Evolutionary conservation across 37 sponge, comb jelly and placozoan genomes (phyloP), one percentile per base, ranked within the genome.

Genomic region (Chondrosia reniformis): DNA sequence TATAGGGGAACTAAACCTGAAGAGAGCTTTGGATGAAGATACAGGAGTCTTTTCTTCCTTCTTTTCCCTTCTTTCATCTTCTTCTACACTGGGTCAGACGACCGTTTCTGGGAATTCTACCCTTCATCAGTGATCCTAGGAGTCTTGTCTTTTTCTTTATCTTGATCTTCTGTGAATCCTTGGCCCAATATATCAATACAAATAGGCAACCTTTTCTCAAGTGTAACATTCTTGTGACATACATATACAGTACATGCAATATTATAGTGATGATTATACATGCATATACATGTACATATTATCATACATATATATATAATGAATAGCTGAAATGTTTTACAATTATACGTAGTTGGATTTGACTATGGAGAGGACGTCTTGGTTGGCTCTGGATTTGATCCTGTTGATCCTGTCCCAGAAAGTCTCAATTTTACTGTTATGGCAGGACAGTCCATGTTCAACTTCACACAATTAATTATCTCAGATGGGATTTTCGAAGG

Each of bases 401-500:
- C 28, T 6, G 61, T 19, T 6, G 61, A 59, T 30, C 61, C 61
- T 30, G 9, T 6, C 7, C 17, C 28, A 13, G 61, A 6, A 19
- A 25, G 43, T 2, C 24, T 39, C 43, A 39, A 36, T 40, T 1
- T 40, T 1, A 69, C 42, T 34, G 21, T 37, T 17, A 39, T 8
- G 44, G 72, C 42, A 43, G 72, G 72, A 7, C 4, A 7, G 3
- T 13, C 15, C 24, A 40, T 8, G 38, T 21, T 21, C 41, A 40
- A 2, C 19, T 13, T 3, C 21, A 24, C 9, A 10, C n/a, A 43
- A n/a, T 21, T 25, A 1, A 69, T 69, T 34, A 34, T 69, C 36
- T 24, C 39, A 3, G 72, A 69, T 69, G 44, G 5, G 25, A 69
- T 69, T 25, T 69, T 43, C 41, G 72, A 69, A 69, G 72, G 72